A percentile compares a stretch with the other conserved stretches of the same genome.
Conservation (phyloP, 2,113 vertebrate genomes). For the Hystrix cristata region DNA sequence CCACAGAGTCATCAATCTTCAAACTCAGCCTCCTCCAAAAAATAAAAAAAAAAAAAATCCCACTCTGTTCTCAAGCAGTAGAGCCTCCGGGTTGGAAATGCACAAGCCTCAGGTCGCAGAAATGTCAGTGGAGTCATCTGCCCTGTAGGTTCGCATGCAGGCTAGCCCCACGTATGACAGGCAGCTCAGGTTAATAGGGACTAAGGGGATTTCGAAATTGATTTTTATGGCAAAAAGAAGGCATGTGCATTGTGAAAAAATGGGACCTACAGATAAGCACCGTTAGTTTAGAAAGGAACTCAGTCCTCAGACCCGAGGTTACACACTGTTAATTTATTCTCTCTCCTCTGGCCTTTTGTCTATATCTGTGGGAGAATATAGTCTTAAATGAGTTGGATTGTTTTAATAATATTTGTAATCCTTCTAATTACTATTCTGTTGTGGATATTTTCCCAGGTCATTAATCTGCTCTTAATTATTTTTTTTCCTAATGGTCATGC, state of each 20-base stretch:
- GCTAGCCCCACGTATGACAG: neutral
- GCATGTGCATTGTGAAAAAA: constrained; percentile 18
- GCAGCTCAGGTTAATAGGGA: neutral
- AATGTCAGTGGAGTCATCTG: neutral
- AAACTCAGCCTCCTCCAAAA: constrained; percentile 48
- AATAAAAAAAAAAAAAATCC: neutral
- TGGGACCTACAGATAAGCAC: neutral
- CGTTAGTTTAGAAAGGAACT: neutral
- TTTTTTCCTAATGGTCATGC: neutral
- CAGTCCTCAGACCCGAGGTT: neutral
- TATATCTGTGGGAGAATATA: neutral
- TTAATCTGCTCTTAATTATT: neutral
- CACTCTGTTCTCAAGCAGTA: constrained; percentile 49
- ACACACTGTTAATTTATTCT: neutral
- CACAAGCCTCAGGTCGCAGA: constrained; percentile 44
- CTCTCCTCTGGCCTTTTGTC: neutral
- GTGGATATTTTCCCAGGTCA: neutral
- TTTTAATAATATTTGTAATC: neutral
- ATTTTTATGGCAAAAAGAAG: constrained; percentile 45
- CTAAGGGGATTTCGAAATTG: neutral
- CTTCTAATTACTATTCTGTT: neutral
- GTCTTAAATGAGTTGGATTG: constrained; percentile 38
- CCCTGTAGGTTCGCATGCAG: neutral
- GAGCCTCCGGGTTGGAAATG: constrained; percentile 47
- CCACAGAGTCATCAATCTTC: constrained; percentile 67